Percentiles rank a stretch among this genome's conserved stretches.
Conservation (phyloP, 2,888 invertebrate genomes). For the Thera obeliscata region DNA sequence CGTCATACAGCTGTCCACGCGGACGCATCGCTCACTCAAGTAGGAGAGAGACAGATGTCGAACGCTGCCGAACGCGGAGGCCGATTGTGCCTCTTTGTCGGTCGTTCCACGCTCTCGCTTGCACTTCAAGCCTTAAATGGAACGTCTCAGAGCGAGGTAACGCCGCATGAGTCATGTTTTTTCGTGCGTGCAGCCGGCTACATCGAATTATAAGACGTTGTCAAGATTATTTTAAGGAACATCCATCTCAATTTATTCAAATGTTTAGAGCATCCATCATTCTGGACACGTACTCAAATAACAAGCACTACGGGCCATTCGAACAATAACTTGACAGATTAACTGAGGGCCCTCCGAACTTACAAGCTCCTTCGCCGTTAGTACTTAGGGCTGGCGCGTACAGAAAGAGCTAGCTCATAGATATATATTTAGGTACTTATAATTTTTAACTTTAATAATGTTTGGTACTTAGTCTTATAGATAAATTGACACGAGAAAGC, state of each 20-base stretch:
- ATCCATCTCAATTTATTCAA: conserved; percentile 23
- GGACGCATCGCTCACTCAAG: too few relatives aligned
- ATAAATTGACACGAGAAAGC: too few relatives aligned
- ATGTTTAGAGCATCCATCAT: conserved; percentile 27
- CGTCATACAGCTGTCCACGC: too few relatives aligned
- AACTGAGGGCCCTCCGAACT: conserved; percentile 49
- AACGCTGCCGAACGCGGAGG: too few relatives aligned
- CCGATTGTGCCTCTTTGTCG: too few relatives aligned
- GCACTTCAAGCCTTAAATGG: too few relatives aligned
- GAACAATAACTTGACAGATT: conserved; percentile 57
- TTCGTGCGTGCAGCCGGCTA: too few relatives aligned
- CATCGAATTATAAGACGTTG: background rate
- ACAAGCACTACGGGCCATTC: conserved; percentile 28
- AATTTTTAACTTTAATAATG: background rate
- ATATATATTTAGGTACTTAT: background rate
- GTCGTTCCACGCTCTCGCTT: too few relatives aligned
- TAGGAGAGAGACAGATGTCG: too few relatives aligned
- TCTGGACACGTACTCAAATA: conserved; percentile 19
- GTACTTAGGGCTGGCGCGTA: conserved; percentile 11
- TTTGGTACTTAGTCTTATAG: background rate
- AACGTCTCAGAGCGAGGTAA: too few relatives aligned
- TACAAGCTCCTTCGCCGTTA: conserved; percentile 45
- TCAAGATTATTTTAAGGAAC: background rate
- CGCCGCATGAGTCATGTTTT: too few relatives aligned
- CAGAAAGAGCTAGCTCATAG: conserved; percentile 8